Evolutionary conservation across 2,797 vertebrate species (phyloP), one percentile per base, ranked within the genome.

Genomic region (Intellagama lesueurii): DNA sequence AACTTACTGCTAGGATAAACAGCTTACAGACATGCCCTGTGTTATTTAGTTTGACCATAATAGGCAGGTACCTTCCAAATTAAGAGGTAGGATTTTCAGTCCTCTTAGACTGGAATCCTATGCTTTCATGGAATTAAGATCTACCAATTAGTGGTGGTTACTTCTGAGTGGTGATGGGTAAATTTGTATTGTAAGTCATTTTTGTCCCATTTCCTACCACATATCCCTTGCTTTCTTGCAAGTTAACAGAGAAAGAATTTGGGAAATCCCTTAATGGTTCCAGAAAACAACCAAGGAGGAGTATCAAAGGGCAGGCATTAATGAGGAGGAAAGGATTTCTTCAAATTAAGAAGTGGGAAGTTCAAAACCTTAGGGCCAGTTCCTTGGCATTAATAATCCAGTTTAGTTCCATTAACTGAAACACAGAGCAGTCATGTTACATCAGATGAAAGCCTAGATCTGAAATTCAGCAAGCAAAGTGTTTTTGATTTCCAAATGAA

Each of bases 401-500:
- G 40, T 56, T 87, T 60, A 47, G 76, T 32, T 73, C 40, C 40
- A 49, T 56, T 76, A 79, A 81, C 35, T 30, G 66, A 79, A 89
- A 66, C 30, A 73, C 19, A 80, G 47, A 52, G 5, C 32, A 72
- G 70, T 78, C 77, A 47, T n/a, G 44, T 79, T 52, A 35, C n/a
- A 86, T 69, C 35, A 80, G 69, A 80, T 81, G 77, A 81, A 64
- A 80, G 70, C 40, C 69, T 75, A 7, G 30, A n/a, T 78, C 81
- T 56, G 28, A 89, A 80, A 84, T 56, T 64, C 30, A n/a, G 56
- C 6, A 40, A 40, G n/a, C 26, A 82, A 72, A 75, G n/a, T 79
- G 68, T 68, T 81, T 72, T 40, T 79, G 40, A 68, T 68, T 87
- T 47, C 44, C 44, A 83, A 49, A 88, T 83, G 84, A 89, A 79